Evolutionary conservation across 2,888 invertebrate species (phyloP), one percentile per base, ranked within the genome.

Genomic region (Agrotis puta): DNA sequence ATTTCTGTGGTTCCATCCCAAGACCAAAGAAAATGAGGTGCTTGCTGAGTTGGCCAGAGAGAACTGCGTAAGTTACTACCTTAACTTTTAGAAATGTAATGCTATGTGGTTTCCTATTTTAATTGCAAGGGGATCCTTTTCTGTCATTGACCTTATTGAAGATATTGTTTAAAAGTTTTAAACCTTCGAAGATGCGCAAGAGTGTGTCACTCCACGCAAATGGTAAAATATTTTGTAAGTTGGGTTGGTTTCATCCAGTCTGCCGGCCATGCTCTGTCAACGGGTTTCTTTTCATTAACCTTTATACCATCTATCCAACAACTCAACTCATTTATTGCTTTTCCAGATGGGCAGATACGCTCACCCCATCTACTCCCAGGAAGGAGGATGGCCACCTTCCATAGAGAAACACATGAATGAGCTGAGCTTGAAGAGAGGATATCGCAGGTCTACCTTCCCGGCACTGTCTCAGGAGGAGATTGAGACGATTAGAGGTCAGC

Each of bases 311-410:
- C n/a, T n/a, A n/a, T n/a, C n/a, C n/a, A n/a, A n/a, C n/a, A n/a
- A n/a, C n/a, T n/a, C n/a, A 27, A 27, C 33, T 33, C 9, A 33
- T 33, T 9, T 39, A 0, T 33, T 39, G 11, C 11, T 2, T 18
- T 72, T 83, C 22, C 80, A 93, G 94, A 71, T 70, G 3, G 96
- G 95, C 0, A 91, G 93, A 67, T 96, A 93, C 81, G 87, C 91
- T 2, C 92, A 96, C 76, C 94, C 96, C 0, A 94, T 96, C 62
- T 96, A 88, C 86, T 91, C 93, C 1, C 88, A 91, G 64, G 84
- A 92, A 13, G 97, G 97, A 0, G 96, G 97, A 50, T 97, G 97
- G 92, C 96, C 96, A 0, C 86, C 91, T 1, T 70, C 92, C 1
- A 87, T 96, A 68, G 94, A 94, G 77, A 87, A 93, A 33, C 74